Evolutionary conservation across 2,113 vertebrate genomes (phyloP).

Genomic region (Nyctibius bracteatus): DNA sequence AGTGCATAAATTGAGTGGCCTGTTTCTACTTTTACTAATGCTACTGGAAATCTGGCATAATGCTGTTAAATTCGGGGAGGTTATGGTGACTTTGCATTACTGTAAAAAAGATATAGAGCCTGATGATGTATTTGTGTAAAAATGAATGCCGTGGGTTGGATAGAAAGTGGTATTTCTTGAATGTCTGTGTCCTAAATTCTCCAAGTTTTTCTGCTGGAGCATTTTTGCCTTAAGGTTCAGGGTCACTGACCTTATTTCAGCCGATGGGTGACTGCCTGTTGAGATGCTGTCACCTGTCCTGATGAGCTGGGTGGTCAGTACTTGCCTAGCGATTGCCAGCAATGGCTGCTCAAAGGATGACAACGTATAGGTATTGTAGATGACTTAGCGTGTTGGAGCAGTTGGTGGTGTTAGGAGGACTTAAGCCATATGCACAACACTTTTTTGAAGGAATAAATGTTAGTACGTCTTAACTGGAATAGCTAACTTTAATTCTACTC

Average conservation of each 20-base stretch:
- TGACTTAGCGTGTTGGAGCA: neutral
- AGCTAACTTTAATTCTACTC: neutral
- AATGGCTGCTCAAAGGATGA: neutral
- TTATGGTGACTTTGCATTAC: neutral
- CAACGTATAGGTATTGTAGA: neutral
- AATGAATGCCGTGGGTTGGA: fast-evolving
- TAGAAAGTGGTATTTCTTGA: neutral
- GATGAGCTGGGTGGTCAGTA: neutral
- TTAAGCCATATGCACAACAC: neutral
- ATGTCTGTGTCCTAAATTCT: neutral
- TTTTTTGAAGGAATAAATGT: neutral
- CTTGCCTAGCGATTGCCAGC: neutral
- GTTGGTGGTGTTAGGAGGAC: neutral
- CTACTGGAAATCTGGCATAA: neutral
- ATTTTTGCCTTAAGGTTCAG: neutral
- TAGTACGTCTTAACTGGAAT: neutral
- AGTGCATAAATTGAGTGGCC: neutral
- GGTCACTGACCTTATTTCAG: neutral
- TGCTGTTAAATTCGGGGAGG: neutral
- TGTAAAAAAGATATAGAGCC: neutral
- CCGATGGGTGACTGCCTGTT: neutral
- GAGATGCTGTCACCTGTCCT: neutral
- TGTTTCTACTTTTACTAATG: neutral
- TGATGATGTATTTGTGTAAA: neutral
- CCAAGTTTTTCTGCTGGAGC: neutral